These are phyloP conservation scores for Podiceps cristatus DNA, from an alignment of 2,113 vertebrate species.

Conservation along the genomic window DNA sequence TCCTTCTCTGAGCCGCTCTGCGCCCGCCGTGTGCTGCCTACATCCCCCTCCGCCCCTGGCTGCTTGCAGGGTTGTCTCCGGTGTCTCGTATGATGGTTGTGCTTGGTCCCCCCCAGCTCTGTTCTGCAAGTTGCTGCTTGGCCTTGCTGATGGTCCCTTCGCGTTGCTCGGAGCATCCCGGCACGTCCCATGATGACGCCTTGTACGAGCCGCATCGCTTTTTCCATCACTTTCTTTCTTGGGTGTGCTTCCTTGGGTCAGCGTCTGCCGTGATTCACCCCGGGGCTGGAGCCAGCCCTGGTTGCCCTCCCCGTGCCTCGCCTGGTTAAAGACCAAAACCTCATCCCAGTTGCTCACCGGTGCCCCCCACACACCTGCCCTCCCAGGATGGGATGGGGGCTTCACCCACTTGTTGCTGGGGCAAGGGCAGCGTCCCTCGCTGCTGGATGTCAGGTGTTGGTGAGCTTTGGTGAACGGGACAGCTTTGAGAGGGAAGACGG, in stretches of 20 bases:
- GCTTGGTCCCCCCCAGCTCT: neutral
- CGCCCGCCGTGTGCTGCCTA: rapidly evolving
- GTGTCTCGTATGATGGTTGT: rapidly evolving
- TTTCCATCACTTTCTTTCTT: neutral
- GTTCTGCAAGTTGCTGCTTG: neutral
- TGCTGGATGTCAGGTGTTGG: neutral
- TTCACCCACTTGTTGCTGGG: neutral
- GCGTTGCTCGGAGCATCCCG: neutral
- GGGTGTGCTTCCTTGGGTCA: neutral
- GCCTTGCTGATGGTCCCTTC: neutral
- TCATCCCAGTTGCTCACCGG: neutral
- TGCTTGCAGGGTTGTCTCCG: neutral
- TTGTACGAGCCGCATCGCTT: neutral
- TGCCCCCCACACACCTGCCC: neutral
- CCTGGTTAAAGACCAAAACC: neutral
- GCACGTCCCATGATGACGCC: rapidly evolving
- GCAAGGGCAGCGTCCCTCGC: rapidly evolving
- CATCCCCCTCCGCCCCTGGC: neutral
- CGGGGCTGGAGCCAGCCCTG: neutral
- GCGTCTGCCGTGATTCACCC: neutral
- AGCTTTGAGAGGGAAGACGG: neutral
- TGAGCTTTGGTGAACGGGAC: neutral
- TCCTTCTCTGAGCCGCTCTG: neutral
- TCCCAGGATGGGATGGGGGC: neutral
- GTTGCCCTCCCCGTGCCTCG: neutral